Base-by-base conservation (phyloP, 2,797 vertebrate genomes). In the Paedocypris micromegethes region DNA sequence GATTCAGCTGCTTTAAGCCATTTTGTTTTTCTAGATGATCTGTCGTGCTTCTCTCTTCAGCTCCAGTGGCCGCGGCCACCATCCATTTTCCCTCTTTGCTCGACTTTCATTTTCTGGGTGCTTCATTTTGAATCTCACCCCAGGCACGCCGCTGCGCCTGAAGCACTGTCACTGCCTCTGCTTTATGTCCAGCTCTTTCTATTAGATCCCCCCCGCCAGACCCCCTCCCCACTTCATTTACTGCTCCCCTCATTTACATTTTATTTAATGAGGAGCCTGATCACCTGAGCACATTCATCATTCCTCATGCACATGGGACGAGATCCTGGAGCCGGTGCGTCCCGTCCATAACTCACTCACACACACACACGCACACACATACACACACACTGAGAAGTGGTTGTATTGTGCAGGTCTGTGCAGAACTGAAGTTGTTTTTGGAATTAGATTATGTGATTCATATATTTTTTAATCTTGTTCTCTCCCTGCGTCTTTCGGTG, bases 221-320 rank as follows among this genome's bases (percentile, higher is more conserved):
- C 38, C 60, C 53, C 68, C 58, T 23, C 23, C 60, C 39, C 64
- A 51, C 68, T 78, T 77, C 73, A 79, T 76, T 77, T 75, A 52
- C 64, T 55, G 9, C 41, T 57, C 52, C 58, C 59, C 69, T 77
- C 80, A 81, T 83, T 80, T 83, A 70, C 80, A 81, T 83, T 79
- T 81, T 72, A 80, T 81, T 81, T 83, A 83, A 83, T 79, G 78
- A 83, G 80, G 74, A 77, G 76, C 74, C 81, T 78, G 80, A 81
- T 81, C 77, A 80, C 78, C 80, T 77, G 75, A 48, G 67, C 75
- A 74, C 80, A 81, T 83, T 80, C 77, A 83, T 83, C 80, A 81
- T 76, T 78, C 70, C 76, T 76, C 72, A 77, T 70, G 62, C 64
- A 71, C 72, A 73, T 72, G 68, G 74, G 70, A 77, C 74, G 62